A percentile compares a stretch with the other conserved stretches of the same genome.
Evolutionary conservation across 1,140 invertebrate genomes (phyloP).

Genomic region (Zaprionus inermis): DNA sequence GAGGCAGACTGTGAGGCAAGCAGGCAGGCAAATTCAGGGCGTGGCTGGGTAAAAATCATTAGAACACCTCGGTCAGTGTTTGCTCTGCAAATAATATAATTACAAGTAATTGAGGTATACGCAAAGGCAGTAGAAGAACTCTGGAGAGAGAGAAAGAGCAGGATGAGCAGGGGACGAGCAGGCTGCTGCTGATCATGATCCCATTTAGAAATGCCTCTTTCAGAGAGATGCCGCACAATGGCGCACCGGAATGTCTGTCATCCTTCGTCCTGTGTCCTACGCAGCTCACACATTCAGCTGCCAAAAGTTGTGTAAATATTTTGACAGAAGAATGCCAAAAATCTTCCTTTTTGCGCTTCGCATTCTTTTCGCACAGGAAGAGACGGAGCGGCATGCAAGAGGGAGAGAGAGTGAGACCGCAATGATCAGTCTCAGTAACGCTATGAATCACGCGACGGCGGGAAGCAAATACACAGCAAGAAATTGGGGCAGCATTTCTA

Average conservation of each 20-base stretch:
- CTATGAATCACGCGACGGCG: background rate
- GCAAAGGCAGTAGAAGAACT: background rate
- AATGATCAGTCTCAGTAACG: background rate
- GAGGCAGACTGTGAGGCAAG: constrained; percentile 1
- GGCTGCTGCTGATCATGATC: constrained; percentile 24
- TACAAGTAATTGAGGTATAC: constrained; percentile 66
- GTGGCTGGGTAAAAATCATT: constrained; percentile 35
- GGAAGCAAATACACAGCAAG: constrained; percentile 5
- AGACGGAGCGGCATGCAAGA: background rate
- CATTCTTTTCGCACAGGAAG: constrained; percentile 3
- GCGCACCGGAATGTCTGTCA: constrained; percentile 50
- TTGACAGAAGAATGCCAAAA: constrained; percentile 83
- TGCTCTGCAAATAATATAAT: constrained; percentile 75
- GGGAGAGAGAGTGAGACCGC: background rate
- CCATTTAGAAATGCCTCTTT: constrained; percentile 34
- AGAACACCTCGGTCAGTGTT: constrained; percentile 36
- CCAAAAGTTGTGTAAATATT: constrained; percentile 81
- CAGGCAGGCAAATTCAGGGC: constrained; percentile 19
- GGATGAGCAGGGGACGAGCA: background rate
- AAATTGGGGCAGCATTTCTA: background rate
- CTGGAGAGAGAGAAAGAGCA: background rate
- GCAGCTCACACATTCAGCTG: constrained; percentile 47
- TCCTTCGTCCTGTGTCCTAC: constrained; percentile 7
- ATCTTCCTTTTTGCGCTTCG: constrained; percentile 26
- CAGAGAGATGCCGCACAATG: constrained; percentile 41